Evolutionary conservation across 2,888 invertebrate genomes (phyloP).

Genomic region (Drosophila eohydei): DNA sequence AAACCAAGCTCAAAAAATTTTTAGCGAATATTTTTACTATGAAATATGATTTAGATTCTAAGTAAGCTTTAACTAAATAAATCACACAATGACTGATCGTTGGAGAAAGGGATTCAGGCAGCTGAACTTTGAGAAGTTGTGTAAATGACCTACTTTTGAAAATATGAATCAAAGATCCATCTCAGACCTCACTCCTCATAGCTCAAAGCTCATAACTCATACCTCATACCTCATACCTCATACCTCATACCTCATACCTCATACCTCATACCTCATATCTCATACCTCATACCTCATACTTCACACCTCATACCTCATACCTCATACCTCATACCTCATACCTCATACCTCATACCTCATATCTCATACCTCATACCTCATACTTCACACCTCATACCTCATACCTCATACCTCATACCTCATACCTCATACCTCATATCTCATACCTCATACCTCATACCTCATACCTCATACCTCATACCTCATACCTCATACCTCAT

Average conservation of each 20-base stretch:
- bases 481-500: too few species aligned
- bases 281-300: background rate
- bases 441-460: too few species aligned
- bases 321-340: background rate
- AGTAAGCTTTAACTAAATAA: background rate
- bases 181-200: background rate
- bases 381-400: background rate
- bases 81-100: background rate
- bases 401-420: too few species aligned
- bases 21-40: too few species aligned
- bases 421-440: too few species aligned
- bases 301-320: background rate
- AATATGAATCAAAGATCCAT: background rate
- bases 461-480: too few species aligned
- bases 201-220: background rate
- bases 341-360: background rate
- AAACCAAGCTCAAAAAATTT: background rate
- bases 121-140: background rate
- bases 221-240: background rate
- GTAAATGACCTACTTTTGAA: background rate
- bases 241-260: background rate
- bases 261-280: background rate
- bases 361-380: background rate
- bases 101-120: background rate
- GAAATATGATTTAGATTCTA: background rate